A percentile compares a stretch with the other conserved stretches of the same genome.
Evolutionary conservation across 2,113 vertebrate genomes (phyloP).

Genomic region (Hucho hucho): DNA sequence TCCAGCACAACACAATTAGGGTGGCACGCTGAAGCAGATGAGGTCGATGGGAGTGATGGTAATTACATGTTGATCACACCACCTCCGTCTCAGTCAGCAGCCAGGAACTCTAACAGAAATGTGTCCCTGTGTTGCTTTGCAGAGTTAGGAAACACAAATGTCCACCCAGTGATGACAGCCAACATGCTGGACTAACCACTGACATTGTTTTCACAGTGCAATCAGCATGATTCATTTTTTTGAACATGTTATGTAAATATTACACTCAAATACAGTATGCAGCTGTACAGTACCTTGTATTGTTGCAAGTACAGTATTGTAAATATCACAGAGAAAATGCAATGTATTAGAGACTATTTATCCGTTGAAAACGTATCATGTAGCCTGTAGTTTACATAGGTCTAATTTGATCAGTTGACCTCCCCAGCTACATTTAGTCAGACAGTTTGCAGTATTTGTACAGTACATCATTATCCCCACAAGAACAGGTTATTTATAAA

Average conservation of each 20-base stretch:
- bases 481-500: slow-evolving; percentile 7
- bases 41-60: slow-evolving; percentile 51
- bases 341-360: no score
- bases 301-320: no score
- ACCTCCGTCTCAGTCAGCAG: slow-evolving; percentile 50
- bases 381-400: no score
- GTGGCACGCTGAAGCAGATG: slow-evolving; percentile 38
- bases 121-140: slow-evolving; percentile 16
- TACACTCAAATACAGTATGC: no score
- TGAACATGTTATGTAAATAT: no score
- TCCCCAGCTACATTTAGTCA: slow-evolving; percentile 2
- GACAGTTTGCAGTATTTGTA: slow-evolving; percentile 2
- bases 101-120: slow-evolving; percentile 37
- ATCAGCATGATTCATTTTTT: no score
- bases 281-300: no score
- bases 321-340: no score
- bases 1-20: slow-evolving; percentile 54
- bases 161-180: not conserved
- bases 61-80: slow-evolving; percentile 54
- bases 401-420: no score
- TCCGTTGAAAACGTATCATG: no score
- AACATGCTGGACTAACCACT: no score
- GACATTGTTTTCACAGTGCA: no score
- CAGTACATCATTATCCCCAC: not conserved
- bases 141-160: slow-evolving; percentile 13